These are phyloP conservation scores for Xylota segnis DNA, from an alignment of 2,888 invertebrate genomes.

Conservation along the genomic window DNA sequence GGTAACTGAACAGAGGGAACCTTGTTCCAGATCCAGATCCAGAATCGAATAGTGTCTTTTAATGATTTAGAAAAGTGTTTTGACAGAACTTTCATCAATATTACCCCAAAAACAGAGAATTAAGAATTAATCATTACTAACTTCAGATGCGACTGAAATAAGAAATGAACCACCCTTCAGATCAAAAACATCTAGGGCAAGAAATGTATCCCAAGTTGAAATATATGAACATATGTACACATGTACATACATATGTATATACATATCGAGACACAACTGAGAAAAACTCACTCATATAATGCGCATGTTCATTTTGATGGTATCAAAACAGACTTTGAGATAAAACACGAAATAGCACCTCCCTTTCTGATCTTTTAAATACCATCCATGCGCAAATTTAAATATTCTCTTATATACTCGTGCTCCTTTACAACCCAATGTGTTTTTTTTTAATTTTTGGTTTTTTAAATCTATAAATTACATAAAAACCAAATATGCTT, in stretches of 20 bases:
- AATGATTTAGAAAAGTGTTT: too few relatives aligned
- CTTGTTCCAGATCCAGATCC: too few relatives aligned
- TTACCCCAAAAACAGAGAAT: too few relatives aligned
- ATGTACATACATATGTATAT: not conserved
- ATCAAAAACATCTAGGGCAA: too few relatives aligned
- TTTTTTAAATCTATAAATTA: conserved; percentile 16
- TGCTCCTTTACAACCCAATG: not conserved
- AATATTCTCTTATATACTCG: conserved; percentile 18
- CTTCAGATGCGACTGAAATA: too few relatives aligned
- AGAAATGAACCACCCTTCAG: too few relatives aligned
- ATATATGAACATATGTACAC: too few relatives aligned
- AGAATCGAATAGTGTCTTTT: too few relatives aligned
- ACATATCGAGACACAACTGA: not conserved
- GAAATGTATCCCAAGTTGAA: too few relatives aligned
- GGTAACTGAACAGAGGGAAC: too few relatives aligned
- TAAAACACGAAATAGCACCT: conserved; percentile 47
- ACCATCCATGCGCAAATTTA: conserved; percentile 47
- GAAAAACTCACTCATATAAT: conserved; percentile 43
- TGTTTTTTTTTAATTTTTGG: not conserved
- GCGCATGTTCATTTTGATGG: conserved; percentile 30
- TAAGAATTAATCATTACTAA: too few relatives aligned
- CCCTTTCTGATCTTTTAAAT: conserved; percentile 24
- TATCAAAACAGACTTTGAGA: conserved; percentile 15
- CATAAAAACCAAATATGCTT: conserved; percentile 43
- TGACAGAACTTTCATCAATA: too few relatives aligned